Evolutionary conservation across 2,888 invertebrate species (phyloP), one percentile per base, ranked within the genome.

Genomic region (Antheraea yamamai): DNA sequence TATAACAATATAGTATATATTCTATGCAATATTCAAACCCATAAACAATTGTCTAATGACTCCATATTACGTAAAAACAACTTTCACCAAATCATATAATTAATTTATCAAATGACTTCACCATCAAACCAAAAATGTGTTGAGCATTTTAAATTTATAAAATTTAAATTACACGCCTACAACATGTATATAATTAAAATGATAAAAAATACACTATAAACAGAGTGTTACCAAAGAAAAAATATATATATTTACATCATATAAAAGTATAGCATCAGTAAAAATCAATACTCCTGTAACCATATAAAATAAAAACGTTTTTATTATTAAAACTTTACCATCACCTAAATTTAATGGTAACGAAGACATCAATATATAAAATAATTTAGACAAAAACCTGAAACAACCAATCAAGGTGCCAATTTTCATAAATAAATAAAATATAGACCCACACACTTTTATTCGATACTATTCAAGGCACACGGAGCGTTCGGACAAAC

Each of bases 101-200:
- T 30, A 30, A 30, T 30, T 47, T 20, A 70, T 55, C 73, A 77
- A 78, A 72, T 81, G 85, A 79, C 80, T 80, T 87, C 86, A 89
- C 87, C 88, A 86, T 85, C 83, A 83, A 88, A 83, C 85, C 88
- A 85, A 88, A 85, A 80, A 85, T 87, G 88, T 83, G 87, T 94
- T 94, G 94, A 94, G 94, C 94, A 94, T 90, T 91, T 58, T 86
- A 12, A 78, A 72, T 64, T 72, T 39, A 23, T 30, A 23, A 75
- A 66, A 26, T 71, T 75, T 47, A 64, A 64, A 73, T 35, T 64
- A 73, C 12, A 2, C 12, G 12, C 71, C 61, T 52, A 35, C 12
- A 16, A 55, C 47, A 73, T 73, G 10, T 20, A 66, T 72, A 70
- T 64, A 73, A 73, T 74, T 18, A 66, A 39, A 66, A 73, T 8